Percentiles rank a stretch among this genome's conserved stretches.
Evolutionary conservation across 2,113 vertebrate species (phyloP).

Genomic region (Promerops cafer): DNA sequence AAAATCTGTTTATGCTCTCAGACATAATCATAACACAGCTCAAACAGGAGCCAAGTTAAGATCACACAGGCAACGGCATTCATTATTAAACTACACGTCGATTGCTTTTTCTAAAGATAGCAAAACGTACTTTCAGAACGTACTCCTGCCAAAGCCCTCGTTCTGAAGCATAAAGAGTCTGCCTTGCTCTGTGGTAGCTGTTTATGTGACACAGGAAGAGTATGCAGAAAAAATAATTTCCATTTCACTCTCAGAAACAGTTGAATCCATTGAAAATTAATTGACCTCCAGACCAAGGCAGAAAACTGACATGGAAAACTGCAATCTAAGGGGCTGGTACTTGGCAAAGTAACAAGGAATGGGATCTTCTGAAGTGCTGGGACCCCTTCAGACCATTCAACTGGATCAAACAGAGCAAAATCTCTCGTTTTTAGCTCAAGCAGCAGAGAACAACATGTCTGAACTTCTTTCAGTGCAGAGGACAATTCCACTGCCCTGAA

Average conservation of each 20-base stretch:
- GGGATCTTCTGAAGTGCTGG: background rate
- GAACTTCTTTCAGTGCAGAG: background rate
- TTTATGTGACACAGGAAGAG: background rate
- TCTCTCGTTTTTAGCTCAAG: background rate
- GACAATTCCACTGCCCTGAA: background rate
- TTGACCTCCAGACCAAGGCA: background rate
- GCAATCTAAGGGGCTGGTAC: background rate
- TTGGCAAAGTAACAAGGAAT: background rate
- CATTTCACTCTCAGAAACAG: background rate
- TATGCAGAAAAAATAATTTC: background rate
- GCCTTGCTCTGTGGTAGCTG: background rate
- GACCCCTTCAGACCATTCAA: background rate
- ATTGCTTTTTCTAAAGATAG: conserved; percentile 32
- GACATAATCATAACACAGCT: background rate
- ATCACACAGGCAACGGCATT: background rate
- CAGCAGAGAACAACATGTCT: background rate
- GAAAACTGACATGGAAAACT: background rate
- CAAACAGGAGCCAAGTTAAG: conserved; percentile 13
- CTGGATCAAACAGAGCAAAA: background rate
- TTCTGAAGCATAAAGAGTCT: background rate
- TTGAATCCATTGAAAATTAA: background rate
- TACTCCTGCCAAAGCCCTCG: background rate
- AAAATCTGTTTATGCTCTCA: conserved; percentile 26
- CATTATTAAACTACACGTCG: conserved; percentile 31
- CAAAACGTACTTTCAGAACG: background rate